phyloP scores from a whole-genome alignment of 2,888 invertebrate genomes.

The Amorpha juglandis region DNA sequence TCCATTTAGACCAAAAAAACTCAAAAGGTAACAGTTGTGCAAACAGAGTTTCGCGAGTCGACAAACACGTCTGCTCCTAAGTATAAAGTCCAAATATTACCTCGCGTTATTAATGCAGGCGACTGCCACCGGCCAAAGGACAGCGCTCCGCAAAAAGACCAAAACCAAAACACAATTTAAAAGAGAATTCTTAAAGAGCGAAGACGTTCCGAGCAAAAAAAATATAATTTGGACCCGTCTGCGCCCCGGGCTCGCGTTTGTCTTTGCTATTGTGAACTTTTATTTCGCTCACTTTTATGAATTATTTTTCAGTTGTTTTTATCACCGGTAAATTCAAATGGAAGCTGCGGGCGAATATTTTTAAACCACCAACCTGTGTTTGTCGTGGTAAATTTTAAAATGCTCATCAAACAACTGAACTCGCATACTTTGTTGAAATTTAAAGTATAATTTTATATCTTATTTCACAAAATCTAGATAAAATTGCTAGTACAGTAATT shows the following conservation, averaged over 20 bases:
- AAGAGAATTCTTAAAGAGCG: constrained; percentile 81
- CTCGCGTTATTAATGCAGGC: constrained; percentile 71
- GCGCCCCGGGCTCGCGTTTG: constrained; percentile 72
- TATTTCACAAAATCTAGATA: neutral
- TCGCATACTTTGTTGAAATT: constrained; percentile 11
- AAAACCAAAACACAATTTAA: constrained; percentile 81
- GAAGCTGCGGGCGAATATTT: constrained; percentile 50
- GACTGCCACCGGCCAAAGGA: constrained; percentile 69
- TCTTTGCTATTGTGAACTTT: constrained; percentile 82
- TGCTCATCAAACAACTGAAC: constrained; percentile 21
- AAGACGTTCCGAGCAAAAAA: constrained; percentile 68
- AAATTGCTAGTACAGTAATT: neutral
- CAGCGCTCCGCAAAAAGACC: constrained; percentile 70
- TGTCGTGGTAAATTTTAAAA: constrained; percentile 21
- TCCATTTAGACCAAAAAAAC: constrained; percentile 11
- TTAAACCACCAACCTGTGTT: constrained; percentile 21
- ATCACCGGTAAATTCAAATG: constrained; percentile 70
- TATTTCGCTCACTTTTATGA: constrained; percentile 79
- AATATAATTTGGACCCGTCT: constrained; percentile 75
- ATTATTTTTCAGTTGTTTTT: constrained; percentile 80
- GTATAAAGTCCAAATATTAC: constrained; percentile 54
- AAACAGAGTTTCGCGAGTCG: constrained; percentile 31
- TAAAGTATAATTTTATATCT: neutral
- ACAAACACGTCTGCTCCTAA: constrained; percentile 35
- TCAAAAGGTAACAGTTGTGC: constrained; percentile 6